phyloP scores from a whole-genome alignment of 2,888 invertebrate species.

The Dryocosmus kuriphilus region DNA sequence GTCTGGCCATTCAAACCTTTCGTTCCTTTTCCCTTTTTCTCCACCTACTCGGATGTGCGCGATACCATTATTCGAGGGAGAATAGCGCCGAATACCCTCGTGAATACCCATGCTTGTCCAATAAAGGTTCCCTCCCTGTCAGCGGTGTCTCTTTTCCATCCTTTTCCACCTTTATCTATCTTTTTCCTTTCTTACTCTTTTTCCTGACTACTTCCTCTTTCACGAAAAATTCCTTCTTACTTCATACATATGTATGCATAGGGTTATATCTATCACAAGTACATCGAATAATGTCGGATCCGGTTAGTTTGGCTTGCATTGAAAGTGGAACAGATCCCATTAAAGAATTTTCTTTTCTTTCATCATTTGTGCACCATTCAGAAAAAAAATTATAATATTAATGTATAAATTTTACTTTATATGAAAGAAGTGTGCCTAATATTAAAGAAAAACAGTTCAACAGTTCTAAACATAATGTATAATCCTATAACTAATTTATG shows the following conservation, averaged over 20 bases:
- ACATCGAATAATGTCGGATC: constrained; percentile 21
- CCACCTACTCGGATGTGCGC: constrained; percentile 29
- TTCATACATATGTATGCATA: constrained; percentile 43
- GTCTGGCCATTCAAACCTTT: constrained; percentile 34
- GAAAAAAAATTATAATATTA: no score
- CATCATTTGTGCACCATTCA: neutral
- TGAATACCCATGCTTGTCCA: constrained; percentile 36
- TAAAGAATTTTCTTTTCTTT: neutral
- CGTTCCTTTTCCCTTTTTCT: constrained; percentile 33
- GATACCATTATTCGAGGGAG: constrained; percentile 35
- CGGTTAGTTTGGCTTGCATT: neutral
- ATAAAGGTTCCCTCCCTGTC: constrained; percentile 27
- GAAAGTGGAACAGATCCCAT: neutral
- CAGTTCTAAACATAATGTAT: no score
- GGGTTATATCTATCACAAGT: constrained; percentile 34
- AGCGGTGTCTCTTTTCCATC: constrained; percentile 11
- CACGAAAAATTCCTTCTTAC: constrained; percentile 3
- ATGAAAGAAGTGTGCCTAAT: no score
- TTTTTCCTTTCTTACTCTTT: constrained; percentile 42
- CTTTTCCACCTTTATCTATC: constrained; percentile 27
- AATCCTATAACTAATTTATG: no score
- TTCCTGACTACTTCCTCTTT: constrained; percentile 47
- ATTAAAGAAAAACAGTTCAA: no score
- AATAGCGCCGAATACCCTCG: constrained; percentile 34
- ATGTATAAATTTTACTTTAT: no score